These are phyloP conservation scores for Marisa cornuarietis DNA, from an alignment of 1,140 invertebrate species.

Conservation along the genomic window DNA sequence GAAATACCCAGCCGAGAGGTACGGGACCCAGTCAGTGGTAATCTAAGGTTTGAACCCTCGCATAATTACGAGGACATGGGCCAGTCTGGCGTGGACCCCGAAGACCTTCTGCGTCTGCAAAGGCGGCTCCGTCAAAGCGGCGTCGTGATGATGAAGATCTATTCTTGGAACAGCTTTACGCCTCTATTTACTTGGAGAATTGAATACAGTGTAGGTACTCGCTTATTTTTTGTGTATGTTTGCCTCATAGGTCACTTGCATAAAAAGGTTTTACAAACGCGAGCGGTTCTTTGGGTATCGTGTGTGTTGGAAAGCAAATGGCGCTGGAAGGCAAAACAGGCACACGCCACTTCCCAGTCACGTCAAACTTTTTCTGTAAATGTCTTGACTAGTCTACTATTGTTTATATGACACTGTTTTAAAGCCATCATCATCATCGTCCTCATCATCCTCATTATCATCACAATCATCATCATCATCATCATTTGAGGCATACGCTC, in stretches of 20 bases:
- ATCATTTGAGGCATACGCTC: too few relatives aligned
- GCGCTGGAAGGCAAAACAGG: too few relatives aligned
- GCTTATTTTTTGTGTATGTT: too few relatives aligned
- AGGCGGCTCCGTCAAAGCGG: constrained; percentile 17
- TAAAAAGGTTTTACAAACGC: too few relatives aligned
- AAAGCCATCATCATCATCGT: too few relatives aligned
- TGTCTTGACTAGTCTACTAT: too few relatives aligned
- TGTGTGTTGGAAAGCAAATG: too few relatives aligned
- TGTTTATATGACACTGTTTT: too few relatives aligned
- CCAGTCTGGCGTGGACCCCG: neutral
- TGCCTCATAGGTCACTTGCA: too few relatives aligned
- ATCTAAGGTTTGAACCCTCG: constrained; percentile 30
- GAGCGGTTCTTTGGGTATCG: too few relatives aligned
- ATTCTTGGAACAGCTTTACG: constrained; percentile 43
- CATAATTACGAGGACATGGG: constrained; percentile 1
- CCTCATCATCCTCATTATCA: neutral
- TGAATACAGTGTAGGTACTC: constrained; percentile 15
- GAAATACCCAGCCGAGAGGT: constrained; percentile 41
- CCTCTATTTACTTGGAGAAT: constrained; percentile 44
- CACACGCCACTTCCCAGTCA: too few relatives aligned
- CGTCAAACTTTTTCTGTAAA: too few relatives aligned
- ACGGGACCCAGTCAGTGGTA: constrained; percentile 31
- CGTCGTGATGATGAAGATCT: constrained; percentile 43
- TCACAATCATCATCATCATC: neutral
- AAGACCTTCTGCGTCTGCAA: constrained; percentile 11